Evolutionary conservation across 2,888 invertebrate species (phyloP), one percentile per base, ranked within the genome.

Genomic region (Drosophila lacicola): DNA sequence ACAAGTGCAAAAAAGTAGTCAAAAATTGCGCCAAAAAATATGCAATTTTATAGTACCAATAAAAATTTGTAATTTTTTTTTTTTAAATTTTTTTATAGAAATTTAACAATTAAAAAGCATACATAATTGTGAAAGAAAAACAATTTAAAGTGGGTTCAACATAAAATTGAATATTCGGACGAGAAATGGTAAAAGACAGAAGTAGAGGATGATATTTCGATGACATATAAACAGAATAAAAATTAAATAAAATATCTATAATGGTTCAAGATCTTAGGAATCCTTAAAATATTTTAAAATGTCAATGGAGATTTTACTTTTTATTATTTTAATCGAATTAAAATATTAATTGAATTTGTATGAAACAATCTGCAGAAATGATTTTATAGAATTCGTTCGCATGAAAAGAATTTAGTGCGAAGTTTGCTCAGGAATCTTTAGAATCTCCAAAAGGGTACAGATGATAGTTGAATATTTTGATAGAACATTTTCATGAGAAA

Each of bases 21-120:
- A 83, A 85, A 86, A 90, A 90, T 90, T 91, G 90, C 90, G 90
- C 90, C 90, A 90, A 90, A 90, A 90, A 90, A 90, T 90, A 90
- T 90, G 90, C 90, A 90, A 91, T 87, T 81, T 82, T 70, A 88
- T 86, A 69, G 69, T 86, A 84, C 85, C 89, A 90, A 88, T 88
- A 70, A 70, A 74, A 85, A 70, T 69, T 67, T 67, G 9, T 46
- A n/a, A 66, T 60, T 50, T 45, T 21, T 53, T 21, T 53, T 79
- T 60, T 49, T n/a, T 62, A 58, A 57, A 17, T 47, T 56, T 70
- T 66, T 66, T 44, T 44, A 53, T 29, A 37, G 13, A 64, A 76
- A 51, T 46, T 4, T 67, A 14, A 57, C 53, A 54, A 44, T 49
- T n/a, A 25, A 37, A 41, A n/a, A 62, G 53, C n/a, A 36, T 45